Conservation (phyloP, 2,797 vertebrate species). For the Propithecus perrieri region DNA sequence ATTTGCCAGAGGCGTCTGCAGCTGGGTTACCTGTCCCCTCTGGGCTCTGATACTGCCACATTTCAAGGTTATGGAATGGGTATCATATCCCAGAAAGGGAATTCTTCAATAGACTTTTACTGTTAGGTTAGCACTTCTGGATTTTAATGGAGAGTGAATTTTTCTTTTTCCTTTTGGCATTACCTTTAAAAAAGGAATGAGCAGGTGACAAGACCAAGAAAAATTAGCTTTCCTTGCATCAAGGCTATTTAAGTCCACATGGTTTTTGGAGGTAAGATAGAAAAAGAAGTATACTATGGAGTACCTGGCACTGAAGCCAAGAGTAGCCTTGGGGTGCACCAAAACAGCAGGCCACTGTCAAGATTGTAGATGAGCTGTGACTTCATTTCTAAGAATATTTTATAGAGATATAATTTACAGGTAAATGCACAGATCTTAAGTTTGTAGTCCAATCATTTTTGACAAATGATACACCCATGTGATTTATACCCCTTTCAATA, state of each 20-base stretch:
- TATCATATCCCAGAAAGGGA: neutral
- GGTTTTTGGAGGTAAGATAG: neutral
- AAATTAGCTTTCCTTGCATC: neutral
- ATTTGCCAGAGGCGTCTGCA: neutral
- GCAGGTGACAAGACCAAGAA: neutral
- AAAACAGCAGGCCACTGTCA: neutral
- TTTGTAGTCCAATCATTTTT: neutral
- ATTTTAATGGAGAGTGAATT: neutral
- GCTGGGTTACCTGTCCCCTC: neutral
- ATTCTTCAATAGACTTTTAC: neutral
- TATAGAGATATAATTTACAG: neutral
- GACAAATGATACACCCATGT: neutral
- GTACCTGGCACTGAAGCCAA: neutral
- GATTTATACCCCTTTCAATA: neutral
- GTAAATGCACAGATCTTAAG: neutral
- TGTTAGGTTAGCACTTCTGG: neutral
- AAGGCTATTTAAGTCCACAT: neutral
- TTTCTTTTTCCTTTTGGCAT: neutral
- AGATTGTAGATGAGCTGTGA: neutral
- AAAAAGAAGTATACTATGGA: neutral
- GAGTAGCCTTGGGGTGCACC: neutral
- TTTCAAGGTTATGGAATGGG: neutral
- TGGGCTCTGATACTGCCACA: neutral
- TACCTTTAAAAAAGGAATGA: neutral
- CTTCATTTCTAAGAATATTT: neutral